A percentile compares a stretch with the other conserved stretches of the same genome.
Conservation (phyloP, 2,888 invertebrate genomes). For the Aproaerema taeniolella region DNA sequence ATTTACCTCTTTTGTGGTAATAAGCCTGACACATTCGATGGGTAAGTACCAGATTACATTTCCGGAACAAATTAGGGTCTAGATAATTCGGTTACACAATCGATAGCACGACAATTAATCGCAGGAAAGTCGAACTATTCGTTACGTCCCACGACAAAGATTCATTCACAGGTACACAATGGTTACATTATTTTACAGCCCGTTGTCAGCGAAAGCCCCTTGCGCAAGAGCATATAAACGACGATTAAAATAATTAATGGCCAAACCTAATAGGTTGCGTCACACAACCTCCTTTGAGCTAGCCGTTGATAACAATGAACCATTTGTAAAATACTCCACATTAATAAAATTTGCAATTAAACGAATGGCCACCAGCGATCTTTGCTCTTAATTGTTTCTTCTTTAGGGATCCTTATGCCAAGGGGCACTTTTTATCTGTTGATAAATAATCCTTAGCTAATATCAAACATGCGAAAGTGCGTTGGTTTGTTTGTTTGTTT, state of each 20-base stretch:
- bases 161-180: slow-evolving; percentile 62
- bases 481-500: no score
- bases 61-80: neutral
- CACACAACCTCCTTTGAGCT: slow-evolving; percentile 39
- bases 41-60: neutral
- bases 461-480: no score
- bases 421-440: no score
- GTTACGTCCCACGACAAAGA: slow-evolving; percentile 53
- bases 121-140: slow-evolving; percentile 44
- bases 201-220: slow-evolving; percentile 58
- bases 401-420: slow-evolving; percentile 1
- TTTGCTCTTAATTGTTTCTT: slow-evolving; percentile 12
- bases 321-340: slow-evolving; percentile 27
- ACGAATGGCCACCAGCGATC: slow-evolving; percentile 9
- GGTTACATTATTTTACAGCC: slow-evolving; percentile 60
- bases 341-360: slow-evolving; percentile 30
- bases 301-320: slow-evolving; percentile 33
- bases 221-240: slow-evolving; percentile 57
- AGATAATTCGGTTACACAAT: slow-evolving; percentile 28
- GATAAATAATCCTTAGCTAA: no score
- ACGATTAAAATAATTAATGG: slow-evolving; percentile 70
- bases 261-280: slow-evolving; percentile 58
- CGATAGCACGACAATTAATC: slow-evolving; percentile 42
- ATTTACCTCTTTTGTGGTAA: neutral
- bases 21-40: neutral